A percentile compares a stretch with the other conserved stretches of the same genome.
phyloP scores from a whole-genome alignment of 2,888 invertebrate species.

The Heliconius ethilla region DNA sequence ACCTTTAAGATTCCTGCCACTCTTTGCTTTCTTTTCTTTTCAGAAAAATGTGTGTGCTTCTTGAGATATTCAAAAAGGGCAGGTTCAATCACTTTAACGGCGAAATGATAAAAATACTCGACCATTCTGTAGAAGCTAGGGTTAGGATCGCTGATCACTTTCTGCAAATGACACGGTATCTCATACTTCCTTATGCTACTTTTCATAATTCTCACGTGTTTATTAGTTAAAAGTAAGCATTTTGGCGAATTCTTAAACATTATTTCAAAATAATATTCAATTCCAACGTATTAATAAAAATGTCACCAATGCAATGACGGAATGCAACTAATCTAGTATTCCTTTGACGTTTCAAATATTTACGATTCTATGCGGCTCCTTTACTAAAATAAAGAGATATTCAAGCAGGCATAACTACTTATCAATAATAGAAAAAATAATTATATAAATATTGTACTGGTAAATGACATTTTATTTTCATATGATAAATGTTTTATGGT shows the following conservation, averaged over 20 bases:
- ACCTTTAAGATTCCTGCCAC: slow-evolving; percentile 80
- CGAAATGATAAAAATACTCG: slow-evolving; percentile 86
- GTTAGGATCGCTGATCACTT: slow-evolving; percentile 62
- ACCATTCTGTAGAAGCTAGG: slow-evolving; percentile 85
- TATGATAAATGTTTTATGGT: too few species aligned
- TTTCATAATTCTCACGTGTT: neutral
- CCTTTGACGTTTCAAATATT: neutral
- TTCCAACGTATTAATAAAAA: neutral
- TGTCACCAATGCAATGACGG: slow-evolving; percentile 10
- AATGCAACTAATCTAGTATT: neutral
- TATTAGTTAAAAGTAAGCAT: neutral
- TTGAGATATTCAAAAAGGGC: slow-evolving; percentile 76
- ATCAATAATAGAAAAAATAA: neutral
- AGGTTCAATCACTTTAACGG: slow-evolving; percentile 78
- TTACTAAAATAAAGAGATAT: neutral
- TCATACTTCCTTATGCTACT: slow-evolving; percentile 58
- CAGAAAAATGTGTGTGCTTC: slow-evolving; percentile 72
- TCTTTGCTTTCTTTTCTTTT: slow-evolving; percentile 83
- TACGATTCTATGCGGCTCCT: neutral
- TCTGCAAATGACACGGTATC: slow-evolving; percentile 65
- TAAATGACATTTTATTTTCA: neutral
- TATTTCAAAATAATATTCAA: neutral
- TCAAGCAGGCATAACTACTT: neutral
- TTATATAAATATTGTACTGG: neutral
- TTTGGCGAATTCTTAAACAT: slow-evolving; percentile 1